phyloP scores from a whole-genome alignment of 2,797 vertebrate species.

The Oceanodroma leucorhoa region DNA sequence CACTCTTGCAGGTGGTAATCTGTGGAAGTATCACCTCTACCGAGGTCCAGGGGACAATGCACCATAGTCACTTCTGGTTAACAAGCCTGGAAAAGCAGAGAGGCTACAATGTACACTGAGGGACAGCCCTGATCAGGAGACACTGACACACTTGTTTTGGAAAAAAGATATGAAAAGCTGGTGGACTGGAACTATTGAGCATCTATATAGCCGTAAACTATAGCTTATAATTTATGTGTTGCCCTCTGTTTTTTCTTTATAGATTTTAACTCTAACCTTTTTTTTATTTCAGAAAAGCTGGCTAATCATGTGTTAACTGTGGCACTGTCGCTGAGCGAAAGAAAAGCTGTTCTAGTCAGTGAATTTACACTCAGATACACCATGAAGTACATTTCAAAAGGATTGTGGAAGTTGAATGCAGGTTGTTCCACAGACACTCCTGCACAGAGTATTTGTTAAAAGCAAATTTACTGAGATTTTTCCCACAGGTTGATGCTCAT shows the following conservation, averaged over 20 bases:
- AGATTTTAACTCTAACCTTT: not conserved
- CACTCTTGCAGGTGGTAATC: not conserved
- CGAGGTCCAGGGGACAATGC: not conserved
- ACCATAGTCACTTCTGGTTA: not conserved
- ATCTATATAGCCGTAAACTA: not conserved
- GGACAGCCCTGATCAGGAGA: not conserved
- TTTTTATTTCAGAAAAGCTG: not conserved
- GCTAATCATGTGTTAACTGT: not conserved
- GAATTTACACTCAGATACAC: not conserved
- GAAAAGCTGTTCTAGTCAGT: not conserved
- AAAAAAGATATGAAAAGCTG: not conserved
- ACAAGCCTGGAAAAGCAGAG: not conserved
- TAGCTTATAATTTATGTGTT: not conserved
- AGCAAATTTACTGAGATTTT: not conserved
- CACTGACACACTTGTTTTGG: not conserved
- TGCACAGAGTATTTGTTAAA: not conserved
- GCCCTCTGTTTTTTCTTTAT: not conserved
- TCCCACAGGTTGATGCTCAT: not conserved
- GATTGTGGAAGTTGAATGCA: not conserved
- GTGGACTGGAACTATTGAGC: not conserved
- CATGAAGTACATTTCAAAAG: not conserved
- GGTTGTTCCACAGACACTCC: not conserved
- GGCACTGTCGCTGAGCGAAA: not conserved
- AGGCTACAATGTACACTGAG: not conserved
- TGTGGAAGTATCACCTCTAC: not conserved